phyloP scores from a whole-genome alignment of 1,140 invertebrate species.

The Laupala kohalensis region DNA sequence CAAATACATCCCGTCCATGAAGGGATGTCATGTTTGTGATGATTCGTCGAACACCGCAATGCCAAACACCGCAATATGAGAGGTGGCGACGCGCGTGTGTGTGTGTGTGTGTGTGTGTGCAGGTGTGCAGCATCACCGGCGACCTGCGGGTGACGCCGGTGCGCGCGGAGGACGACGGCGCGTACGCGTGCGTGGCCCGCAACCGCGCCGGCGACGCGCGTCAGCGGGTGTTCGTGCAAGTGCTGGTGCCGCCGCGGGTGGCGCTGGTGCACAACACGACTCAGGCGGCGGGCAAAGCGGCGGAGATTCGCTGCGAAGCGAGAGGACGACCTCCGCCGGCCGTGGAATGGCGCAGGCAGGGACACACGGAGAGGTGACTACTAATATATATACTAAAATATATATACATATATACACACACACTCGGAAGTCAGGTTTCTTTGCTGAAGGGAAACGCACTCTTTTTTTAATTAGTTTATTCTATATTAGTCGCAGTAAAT shows the following conservation, averaged over 20 bases:
- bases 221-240: slow-evolving; percentile 42
- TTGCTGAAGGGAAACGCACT: no score
- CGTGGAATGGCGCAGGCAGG: slow-evolving; percentile 38
- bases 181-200: slow-evolving; percentile 67
- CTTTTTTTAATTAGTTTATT: no score
- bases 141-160: slow-evolving; percentile 61
- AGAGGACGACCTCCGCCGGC: slow-evolving; percentile 61
- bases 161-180: slow-evolving; percentile 59
- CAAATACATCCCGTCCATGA: no score
- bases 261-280: slow-evolving; percentile 52
- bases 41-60: no score
- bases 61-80: no score
- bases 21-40: no score
- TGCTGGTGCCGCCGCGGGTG: slow-evolving; percentile 64
- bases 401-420: slow-evolving; percentile 11
- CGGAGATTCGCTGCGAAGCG: slow-evolving; percentile 57
- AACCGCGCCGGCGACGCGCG: slow-evolving; percentile 64
- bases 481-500: no score
- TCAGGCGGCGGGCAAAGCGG: slow-evolving; percentile 43
- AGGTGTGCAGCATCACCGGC: slow-evolving; percentile 51
- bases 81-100: no score
- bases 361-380: background rate
- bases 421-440: no score
- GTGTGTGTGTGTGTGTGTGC: background rate
- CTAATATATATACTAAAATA: slow-evolving; percentile 18